phyloP scores from a whole-genome alignment of 2,113 vertebrate species.

The Rattus rattus region DNA sequence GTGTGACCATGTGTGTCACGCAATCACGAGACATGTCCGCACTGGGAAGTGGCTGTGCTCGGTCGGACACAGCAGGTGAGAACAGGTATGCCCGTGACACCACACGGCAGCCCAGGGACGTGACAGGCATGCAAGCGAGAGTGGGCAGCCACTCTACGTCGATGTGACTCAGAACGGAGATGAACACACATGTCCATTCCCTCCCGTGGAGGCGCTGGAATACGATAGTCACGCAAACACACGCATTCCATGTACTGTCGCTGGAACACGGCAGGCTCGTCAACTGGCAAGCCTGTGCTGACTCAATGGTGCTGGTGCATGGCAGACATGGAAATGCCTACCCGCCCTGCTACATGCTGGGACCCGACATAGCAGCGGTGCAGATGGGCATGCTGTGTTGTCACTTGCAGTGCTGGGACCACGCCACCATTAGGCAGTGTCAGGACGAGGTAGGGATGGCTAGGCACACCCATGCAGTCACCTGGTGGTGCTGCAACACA shows the following conservation, averaged over 20 bases:
- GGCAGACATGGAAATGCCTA: not conserved
- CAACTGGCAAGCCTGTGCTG: not conserved
- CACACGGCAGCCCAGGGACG: not conserved
- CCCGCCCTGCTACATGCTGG: not conserved
- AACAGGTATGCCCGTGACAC: not conserved
- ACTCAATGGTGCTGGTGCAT: not conserved
- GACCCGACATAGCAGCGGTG: not conserved
- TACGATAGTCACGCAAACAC: no score
- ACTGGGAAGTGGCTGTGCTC: no score
- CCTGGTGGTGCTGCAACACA: not conserved
- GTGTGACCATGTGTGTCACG: not conserved
- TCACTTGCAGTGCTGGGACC: not conserved
- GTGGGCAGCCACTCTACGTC: not conserved
- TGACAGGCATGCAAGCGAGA: not conserved
- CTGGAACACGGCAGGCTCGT: not conserved
- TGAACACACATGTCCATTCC: not conserved
- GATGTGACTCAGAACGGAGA: not conserved
- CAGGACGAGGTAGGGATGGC: not conserved
- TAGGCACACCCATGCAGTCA: not conserved
- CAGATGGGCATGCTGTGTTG: not conserved
- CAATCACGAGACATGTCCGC: not conserved
- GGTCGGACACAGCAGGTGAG: not conserved
- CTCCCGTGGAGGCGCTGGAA: not conserved
- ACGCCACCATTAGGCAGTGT: no score
- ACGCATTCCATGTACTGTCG: not conserved